Evolutionary conservation across 2,888 invertebrate species (phyloP).

Genomic region (Drosophila atripex): DNA sequence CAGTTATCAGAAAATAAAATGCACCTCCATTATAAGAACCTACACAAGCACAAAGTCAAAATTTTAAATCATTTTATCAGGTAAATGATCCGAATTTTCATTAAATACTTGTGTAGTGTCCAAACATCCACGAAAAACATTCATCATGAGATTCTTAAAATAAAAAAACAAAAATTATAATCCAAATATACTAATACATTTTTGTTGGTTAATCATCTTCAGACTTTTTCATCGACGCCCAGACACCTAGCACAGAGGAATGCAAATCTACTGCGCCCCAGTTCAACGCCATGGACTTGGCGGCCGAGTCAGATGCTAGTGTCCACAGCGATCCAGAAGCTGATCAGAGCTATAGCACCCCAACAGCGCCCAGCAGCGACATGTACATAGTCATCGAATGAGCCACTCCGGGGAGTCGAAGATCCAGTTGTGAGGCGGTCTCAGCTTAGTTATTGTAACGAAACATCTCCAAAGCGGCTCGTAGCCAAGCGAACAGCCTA

Average conservation of each 20-base stretch:
- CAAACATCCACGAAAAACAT: not conserved
- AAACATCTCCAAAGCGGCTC: slow-evolving; percentile 75
- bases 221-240: slow-evolving; percentile 82
- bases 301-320: slow-evolving; percentile 65
- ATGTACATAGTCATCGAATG: slow-evolving; percentile 71
- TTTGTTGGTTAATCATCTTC: slow-evolving; percentile 9
- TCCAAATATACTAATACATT: not conserved
- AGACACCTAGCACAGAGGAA: slow-evolving; percentile 57
- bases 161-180: too few species aligned
- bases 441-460: slow-evolving; percentile 55
- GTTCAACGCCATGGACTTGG: slow-evolving; percentile 51
- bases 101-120: not conserved
- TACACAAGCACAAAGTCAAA: slow-evolving; percentile 36
- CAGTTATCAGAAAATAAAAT: slow-evolving; percentile 39
- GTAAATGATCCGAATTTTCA: slow-evolving; percentile 51
- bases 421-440: not conserved
- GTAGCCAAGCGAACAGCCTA: slow-evolving; percentile 71
- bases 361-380: slow-evolving; percentile 35
- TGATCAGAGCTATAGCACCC: slow-evolving; percentile 62
- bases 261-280: slow-evolving; percentile 30
- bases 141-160: not conserved
- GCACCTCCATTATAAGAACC: slow-evolving; percentile 39
- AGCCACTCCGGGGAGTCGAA: slow-evolving; percentile 12
- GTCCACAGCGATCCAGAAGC: slow-evolving; percentile 76
- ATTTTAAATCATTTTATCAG: slow-evolving; percentile 55